Base-by-base conservation (phyloP, 1,140 invertebrate species). In the Wiebesia pumilae region DNA sequence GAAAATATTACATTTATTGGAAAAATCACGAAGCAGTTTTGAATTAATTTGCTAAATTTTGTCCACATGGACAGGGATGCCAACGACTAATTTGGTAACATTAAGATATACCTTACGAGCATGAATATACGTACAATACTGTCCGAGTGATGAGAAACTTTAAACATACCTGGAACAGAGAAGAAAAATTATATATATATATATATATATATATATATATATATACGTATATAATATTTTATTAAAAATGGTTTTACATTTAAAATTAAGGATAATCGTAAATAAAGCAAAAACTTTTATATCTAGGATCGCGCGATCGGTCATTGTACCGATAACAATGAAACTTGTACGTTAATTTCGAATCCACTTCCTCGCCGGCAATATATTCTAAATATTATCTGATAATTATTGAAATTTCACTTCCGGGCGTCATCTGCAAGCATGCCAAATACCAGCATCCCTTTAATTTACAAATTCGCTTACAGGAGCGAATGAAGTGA, bases 161-260 rank as follows among this genome's bases (percentile, higher is more conserved):
- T 51, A 54, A 83, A 73, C 43, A 6, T 58, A 82, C n/a, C 67
- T 73, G 81, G 14, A 83, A 73, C 81, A 73, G 47, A 83, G 73
- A 73, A 35, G 58, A 6, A 33, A 27, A 75, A 35, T 3, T 43
- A 75, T n/a, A n/a, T n/a, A n/a, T n/a, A n/a, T n/a, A n/a, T n/a
- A n/a, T n/a, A n/a, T n/a, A n/a, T n/a, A n/a, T n/a, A n/a, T n/a
- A n/a, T n/a, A n/a, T n/a, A n/a, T n/a, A n/a, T n/a, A n/a, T n/a
- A n/a, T n/a, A n/a, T n/a, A n/a, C n/a, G n/a, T n/a, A n/a, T n/a
- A 58, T 21, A 58, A 16, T 58, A 58, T 58, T 16, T n/a, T n/a
- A n/a, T n/a, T n/a, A n/a, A n/a, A n/a, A 10, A 58, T 58, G 19
- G 3, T 58, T 58, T 58, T 58, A 21, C 19, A 58, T 58, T 58